Evolutionary conservation across 1,140 invertebrate species (phyloP), one percentile per base, ranked within the genome.

Genomic region (Drosophila nigrodunni): DNA sequence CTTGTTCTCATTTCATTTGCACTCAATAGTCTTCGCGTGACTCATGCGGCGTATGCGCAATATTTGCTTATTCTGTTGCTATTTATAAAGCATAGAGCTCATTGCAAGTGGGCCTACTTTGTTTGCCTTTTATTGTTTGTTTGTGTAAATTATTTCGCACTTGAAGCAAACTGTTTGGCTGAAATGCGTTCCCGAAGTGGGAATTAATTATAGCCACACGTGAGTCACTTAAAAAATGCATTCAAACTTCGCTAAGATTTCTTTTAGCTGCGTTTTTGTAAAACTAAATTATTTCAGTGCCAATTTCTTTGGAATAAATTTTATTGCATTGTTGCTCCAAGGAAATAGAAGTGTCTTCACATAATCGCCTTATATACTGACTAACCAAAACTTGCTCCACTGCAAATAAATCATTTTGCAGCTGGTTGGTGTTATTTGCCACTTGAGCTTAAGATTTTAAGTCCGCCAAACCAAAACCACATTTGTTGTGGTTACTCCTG

Each of bases 381-480:
- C 35, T 41, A n/a, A 43, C 37, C 54, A 21, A 57, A 30, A 34
- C n/a, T 55, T 35, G 30, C 11, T 39, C 8, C 58, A 43, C 43
- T 68, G 71, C 60, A 71, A 74, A 77, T 75, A 75, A 78, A 78
- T 78, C 72, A 78, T 78, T 75, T 69, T 21, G 64, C 65, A 59
- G 25, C 52, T 37, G 55, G 57, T 57, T 54, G 39, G 59, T 60
- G 47, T 71, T 71, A 57, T 47, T 57, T 54, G 67, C 67, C 59
- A 62, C 67, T 64, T 68, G 47, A 73, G 74, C 70, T 77, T 61
- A 73, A 67, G 49, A 58, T 62, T 54, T 68, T 57, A 44, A 64
- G 61, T 70, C 43, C 39, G 57, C 62, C 55, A 30, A 59, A 58
- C 44, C 59, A 69, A 68, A 78, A 70, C 76, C 76, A 62, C 77